Base-by-base conservation (phyloP, 2,888 invertebrate genomes). In the Chironomus riparius region DNA sequence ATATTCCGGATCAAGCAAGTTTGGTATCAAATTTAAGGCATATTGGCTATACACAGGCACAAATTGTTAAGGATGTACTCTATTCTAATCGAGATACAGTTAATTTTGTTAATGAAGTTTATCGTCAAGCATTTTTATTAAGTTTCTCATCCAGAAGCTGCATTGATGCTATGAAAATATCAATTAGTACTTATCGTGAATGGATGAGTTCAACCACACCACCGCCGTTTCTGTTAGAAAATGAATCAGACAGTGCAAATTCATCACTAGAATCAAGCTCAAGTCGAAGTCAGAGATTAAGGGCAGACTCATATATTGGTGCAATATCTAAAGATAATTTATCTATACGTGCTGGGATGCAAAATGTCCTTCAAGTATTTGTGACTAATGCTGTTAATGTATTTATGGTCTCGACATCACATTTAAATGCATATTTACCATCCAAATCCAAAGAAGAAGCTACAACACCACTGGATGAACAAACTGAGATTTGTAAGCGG, bases 381-480 rank as follows among this genome's bases (percentile, higher is more conserved):
- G 94, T 97, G 85, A 96, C 95, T 72, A 95, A 97, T 86, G 95
- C 97, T 3, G 92, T 97, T 13, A 94, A 96, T 84, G 96, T 97
- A 77, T 98, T 98, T 86, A 87, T 96, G 77, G 87, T 94, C 68
- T 82, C 83, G 71, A 84, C 84, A 0, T 81, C 82, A 10, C 81
- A 83, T 77, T 78, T 83, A 4, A 83, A 83, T 77, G 82, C 84
- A 56, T 89, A 90, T 79, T 86, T 88, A 78, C 86, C 87, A 76
- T 84, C 87, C 0, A 86, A 88, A 75, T 85, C 88, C 77, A 87
- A 89, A 3, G 87, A 87, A 78, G 87, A 87, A 79, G 83, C 84
- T 77, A 87, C 88, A n/a, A 88, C 90, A 73, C 86, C 94, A 77
- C 83, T 95, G 48, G 95, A 95, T 81, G 95, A 96, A 82, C 96